Conservation (phyloP, 2,113 vertebrate genomes). For the Gymnarchus niloticus region DNA sequence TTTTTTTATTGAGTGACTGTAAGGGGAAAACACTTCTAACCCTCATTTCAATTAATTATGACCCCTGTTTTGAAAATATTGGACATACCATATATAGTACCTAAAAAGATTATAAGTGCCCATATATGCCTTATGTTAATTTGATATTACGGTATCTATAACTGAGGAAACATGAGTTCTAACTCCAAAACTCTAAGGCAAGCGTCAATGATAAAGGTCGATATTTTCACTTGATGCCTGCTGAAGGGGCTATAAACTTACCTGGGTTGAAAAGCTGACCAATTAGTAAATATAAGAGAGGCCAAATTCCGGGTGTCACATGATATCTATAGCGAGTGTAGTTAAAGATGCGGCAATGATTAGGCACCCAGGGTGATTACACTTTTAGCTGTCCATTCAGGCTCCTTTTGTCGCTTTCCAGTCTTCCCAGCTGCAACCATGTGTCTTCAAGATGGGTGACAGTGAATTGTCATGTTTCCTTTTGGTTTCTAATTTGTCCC, state of each 20-base stretch:
- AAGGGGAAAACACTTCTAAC: background rate
- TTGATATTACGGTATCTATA: background rate
- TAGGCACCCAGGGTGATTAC: background rate
- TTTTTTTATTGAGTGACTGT: background rate
- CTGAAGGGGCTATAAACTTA: no score
- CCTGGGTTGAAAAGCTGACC: background rate
- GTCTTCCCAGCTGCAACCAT: no score
- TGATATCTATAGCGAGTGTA: background rate
- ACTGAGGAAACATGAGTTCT: background rate
- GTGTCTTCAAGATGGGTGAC: no score
- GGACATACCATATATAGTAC: background rate
- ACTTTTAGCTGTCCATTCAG: background rate
- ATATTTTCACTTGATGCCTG: background rate
- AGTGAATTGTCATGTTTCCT: background rate
- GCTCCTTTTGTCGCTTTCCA: no score
- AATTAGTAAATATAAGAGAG: background rate
- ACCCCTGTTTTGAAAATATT: background rate
- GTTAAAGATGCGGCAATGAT: background rate
- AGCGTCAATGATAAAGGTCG: background rate
- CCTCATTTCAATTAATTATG: background rate
- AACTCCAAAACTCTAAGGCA: background rate
- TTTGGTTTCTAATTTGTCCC: background rate
- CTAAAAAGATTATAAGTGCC: background rate
- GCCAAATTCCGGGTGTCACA: background rate
- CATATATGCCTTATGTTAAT: background rate